These are phyloP conservation scores for Drosophila paranaensis DNA, from an alignment of 2,888 invertebrate genomes.

Conservation along the genomic window DNA sequence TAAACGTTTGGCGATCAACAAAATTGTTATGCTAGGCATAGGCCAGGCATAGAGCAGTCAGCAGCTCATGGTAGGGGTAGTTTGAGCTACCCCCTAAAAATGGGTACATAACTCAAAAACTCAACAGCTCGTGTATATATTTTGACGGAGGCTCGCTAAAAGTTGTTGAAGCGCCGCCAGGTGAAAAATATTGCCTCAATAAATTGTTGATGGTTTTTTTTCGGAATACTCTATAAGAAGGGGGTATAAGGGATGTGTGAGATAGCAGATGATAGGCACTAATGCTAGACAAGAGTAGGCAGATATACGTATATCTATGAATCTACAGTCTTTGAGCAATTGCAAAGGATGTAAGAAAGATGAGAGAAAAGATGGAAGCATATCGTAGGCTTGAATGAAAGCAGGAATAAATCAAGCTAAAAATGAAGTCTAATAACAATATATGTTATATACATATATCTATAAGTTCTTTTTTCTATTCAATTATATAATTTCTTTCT, in stretches of 20 bases:
- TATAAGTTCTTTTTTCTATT: background rate
- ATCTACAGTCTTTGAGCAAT: too few relatives aligned
- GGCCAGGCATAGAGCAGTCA: background rate
- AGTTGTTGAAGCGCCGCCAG: conserved; percentile 57
- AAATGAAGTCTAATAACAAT: too few relatives aligned
- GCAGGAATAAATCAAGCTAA: too few relatives aligned
- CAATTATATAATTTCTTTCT: background rate
- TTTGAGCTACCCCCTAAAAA: conserved; percentile 29
- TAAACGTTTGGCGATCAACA: conserved; percentile 51
- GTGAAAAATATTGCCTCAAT: conserved; percentile 31
- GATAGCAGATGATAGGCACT: background rate
- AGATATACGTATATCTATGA: too few relatives aligned
- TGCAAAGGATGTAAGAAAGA: too few relatives aligned
- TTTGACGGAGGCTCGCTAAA: conserved; percentile 46
- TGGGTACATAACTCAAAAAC: conserved; percentile 43
- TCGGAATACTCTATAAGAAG: background rate
- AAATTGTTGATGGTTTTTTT: conserved; percentile 16
- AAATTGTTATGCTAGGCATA: conserved; percentile 9
- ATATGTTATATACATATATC: background rate
- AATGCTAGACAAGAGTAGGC: too few relatives aligned
- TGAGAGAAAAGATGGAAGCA: too few relatives aligned
- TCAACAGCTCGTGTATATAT: conserved; percentile 34
- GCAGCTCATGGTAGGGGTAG: background rate
- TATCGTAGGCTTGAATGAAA: too few relatives aligned
- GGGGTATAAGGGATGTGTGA: background rate